Conservation (phyloP, 2,797 vertebrate genomes). For the Protonibea diacanthus region DNA sequence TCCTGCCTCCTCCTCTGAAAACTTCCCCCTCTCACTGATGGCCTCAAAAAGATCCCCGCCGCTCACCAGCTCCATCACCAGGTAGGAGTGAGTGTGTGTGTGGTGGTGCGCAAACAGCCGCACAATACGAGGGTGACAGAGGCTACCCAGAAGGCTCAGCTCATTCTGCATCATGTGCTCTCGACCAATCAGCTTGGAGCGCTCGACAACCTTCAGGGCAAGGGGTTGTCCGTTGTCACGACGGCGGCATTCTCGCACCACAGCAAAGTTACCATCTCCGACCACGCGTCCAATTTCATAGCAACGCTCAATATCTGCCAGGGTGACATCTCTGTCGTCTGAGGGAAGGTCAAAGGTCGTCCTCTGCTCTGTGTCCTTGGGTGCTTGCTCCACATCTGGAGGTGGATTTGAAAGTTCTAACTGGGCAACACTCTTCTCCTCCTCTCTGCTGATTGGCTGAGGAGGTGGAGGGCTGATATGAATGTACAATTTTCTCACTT, state of each 20-base stretch:
- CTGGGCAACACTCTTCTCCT: conserved; percentile 45
- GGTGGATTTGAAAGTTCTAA: conserved; percentile 42
- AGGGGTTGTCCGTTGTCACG: conserved; percentile 83
- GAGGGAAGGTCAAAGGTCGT: conserved; percentile 57
- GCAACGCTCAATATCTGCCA: conserved; percentile 86
- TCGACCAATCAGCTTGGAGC: conserved; percentile 92
- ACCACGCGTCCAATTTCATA: conserved; percentile 92
- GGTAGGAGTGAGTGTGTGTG: conserved; percentile 89
- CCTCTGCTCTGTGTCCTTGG: conserved; percentile 21
- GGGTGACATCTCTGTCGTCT: conserved; percentile 77
- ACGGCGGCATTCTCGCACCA: conserved; percentile 91
- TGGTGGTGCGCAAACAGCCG: conserved; percentile 92
- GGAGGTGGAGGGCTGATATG: conserved; percentile 19
- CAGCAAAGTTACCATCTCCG: conserved; percentile 96
- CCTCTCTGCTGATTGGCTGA: conserved; percentile 33
- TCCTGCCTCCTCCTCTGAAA: conserved; percentile 89
- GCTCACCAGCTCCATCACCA: conserved; percentile 94
- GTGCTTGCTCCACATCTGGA: conserved; percentile 34
- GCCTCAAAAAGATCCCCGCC: conserved; percentile 98
- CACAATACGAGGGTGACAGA: conserved; percentile 94
- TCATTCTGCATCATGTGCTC: conserved; percentile 98
- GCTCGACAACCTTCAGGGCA: conserved; percentile 96
- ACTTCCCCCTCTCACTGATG: conserved; percentile 91
- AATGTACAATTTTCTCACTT: conserved; percentile 45
- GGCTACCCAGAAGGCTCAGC: conserved; percentile 91